Percentiles rank a stretch among this genome's conserved stretches.
phyloP scores from a whole-genome alignment of 2,797 vertebrate genomes.

The Sebastes hubbsi region DNA sequence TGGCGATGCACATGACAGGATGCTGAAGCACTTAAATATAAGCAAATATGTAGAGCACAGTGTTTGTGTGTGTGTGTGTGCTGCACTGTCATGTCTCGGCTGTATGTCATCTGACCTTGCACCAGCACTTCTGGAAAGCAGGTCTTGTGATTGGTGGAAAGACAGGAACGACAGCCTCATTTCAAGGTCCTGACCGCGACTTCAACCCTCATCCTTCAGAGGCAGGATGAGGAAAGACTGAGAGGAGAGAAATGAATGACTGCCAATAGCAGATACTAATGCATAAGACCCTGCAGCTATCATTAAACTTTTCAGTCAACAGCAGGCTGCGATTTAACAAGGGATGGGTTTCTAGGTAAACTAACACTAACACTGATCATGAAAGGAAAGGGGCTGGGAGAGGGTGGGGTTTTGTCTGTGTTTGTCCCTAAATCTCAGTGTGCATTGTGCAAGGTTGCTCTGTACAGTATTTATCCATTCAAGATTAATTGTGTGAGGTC shows the following conservation, averaged over 20 bases:
- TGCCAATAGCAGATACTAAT: conserved; percentile 69
- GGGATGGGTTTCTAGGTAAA: conserved; percentile 65
- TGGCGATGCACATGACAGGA: conserved; percentile 51
- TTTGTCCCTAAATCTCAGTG: conserved; percentile 38
- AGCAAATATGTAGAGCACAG: conserved; percentile 29
- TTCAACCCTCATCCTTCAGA: conserved; percentile 76
- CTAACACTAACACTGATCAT: conserved; percentile 48
- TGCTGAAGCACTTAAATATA: conserved; percentile 27
- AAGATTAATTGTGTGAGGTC: conserved; percentile 24
- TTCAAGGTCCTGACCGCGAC: conserved; percentile 71
- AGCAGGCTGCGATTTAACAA: conserved; percentile 66
- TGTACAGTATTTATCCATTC: conserved; percentile 32
- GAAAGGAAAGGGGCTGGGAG: conserved; percentile 20
- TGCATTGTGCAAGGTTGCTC: conserved; percentile 9
- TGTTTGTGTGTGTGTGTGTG: not conserved
- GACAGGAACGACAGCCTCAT: conserved; percentile 44
- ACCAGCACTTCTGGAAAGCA: conserved; percentile 44
- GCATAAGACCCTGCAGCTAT: conserved; percentile 69
- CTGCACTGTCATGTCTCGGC: conserved; percentile 59
- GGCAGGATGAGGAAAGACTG: conserved; percentile 50
- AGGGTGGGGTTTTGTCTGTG: conserved; percentile 3
- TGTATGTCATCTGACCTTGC: conserved; percentile 70
- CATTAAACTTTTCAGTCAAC: conserved; percentile 78
- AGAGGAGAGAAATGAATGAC: conserved; percentile 56
- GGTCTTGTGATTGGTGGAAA: conserved; percentile 70